Percentiles rank a stretch among this genome's conserved stretches.
Evolutionary conservation across 2,113 vertebrate species (phyloP).

Genomic region (Sakesphorus luctuosus): DNA sequence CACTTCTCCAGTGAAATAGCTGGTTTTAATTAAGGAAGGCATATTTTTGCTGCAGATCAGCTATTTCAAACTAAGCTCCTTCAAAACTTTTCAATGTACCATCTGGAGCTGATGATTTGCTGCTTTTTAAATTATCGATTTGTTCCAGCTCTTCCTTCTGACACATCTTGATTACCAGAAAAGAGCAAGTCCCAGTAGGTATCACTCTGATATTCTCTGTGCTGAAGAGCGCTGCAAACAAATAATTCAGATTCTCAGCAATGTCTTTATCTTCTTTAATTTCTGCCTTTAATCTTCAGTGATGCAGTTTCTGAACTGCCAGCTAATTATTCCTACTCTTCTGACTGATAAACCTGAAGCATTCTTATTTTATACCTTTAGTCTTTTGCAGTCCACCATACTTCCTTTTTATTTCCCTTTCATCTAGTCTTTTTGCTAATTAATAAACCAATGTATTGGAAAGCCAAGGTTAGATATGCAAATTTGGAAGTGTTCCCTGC

Average conservation of each 20-base stretch:
- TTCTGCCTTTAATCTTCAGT: background rate
- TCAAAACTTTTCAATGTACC: conserved; percentile 42
- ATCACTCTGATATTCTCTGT: conserved; percentile 17
- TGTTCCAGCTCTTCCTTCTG: conserved; percentile 62
- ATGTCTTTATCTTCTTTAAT: conserved; percentile 36
- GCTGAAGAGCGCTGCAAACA: background rate
- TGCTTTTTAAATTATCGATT: conserved; percentile 64
- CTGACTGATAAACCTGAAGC: background rate
- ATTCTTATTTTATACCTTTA: background rate
- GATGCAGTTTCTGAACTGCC: background rate
- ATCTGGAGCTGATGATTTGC: conserved; percentile 61
- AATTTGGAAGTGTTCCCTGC: background rate
- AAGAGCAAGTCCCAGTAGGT: conserved; percentile 63
- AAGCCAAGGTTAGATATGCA: background rate
- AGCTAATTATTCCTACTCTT: background rate
- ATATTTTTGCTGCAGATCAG: conserved; percentile 40
- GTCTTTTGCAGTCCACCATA: background rate
- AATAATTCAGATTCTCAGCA: conserved; percentile 34
- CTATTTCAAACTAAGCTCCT: conserved; percentile 16
- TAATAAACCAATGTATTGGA: background rate
- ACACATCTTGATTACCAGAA: conserved; percentile 62
- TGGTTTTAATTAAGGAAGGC: conserved; percentile 21
- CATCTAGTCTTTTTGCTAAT: background rate
- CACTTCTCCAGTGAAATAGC: background rate
- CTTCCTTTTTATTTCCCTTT: background rate